Evolutionary conservation across 2,797 vertebrate genomes (phyloP).

Genomic region (Leucoraja ocellata): DNA sequence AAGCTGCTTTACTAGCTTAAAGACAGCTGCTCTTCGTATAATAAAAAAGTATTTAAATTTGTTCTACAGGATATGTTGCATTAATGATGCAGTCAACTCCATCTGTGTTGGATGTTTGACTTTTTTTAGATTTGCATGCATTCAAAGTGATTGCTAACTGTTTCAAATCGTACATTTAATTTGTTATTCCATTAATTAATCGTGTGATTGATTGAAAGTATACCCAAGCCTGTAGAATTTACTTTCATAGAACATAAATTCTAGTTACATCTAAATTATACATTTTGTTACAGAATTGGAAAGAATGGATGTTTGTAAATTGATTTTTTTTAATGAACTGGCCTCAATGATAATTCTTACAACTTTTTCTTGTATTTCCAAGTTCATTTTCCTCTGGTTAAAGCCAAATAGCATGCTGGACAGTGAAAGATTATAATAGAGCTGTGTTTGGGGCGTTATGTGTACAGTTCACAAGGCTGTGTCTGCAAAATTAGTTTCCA

Average conservation of each 20-base stretch:
- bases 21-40: constrained; percentile 27
- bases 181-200: background rate
- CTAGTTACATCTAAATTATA: background rate
- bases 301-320: background rate
- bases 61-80: background rate
- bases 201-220: background rate
- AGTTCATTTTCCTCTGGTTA: background rate
- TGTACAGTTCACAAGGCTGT: background rate
- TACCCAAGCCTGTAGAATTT: background rate
- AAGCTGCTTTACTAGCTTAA: constrained; percentile 13
- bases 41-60: constrained; percentile 5
- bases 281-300: background rate
- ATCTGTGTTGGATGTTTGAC: background rate
- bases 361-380: background rate
- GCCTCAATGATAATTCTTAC: too few relatives aligned
- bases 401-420: background rate
- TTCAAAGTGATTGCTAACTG: background rate
- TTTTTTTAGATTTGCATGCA: background rate
- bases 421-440: background rate
- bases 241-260: background rate
- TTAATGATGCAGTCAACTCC: background rate
- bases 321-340: background rate
- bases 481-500: constrained; percentile 10
- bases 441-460: background rate
- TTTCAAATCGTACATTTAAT: background rate